Evolutionary conservation across 2,113 vertebrate genomes (phyloP), one percentile per base, ranked within the genome.

Genomic region (Sphaerodactylus townsendi): DNA sequence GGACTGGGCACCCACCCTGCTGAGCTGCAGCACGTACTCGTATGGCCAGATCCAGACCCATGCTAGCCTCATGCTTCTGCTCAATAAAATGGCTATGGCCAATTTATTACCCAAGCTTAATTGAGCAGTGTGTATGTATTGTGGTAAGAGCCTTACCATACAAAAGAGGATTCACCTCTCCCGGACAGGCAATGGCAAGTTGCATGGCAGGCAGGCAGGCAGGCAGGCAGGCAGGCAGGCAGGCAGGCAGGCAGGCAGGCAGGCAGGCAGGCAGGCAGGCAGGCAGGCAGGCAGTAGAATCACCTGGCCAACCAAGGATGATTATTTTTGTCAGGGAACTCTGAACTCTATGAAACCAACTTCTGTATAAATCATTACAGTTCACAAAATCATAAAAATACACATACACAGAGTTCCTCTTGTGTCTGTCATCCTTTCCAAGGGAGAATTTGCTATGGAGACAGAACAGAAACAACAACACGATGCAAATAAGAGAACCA

Each of bases 251-350:
- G 39, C 82, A 88, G 92, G 86, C 85, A 89, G 89, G 81, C 65
- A 71, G 74, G 39, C 82, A 88, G 92, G 86, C 85, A 89, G 89
- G 81, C 65, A 71, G 74, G 39, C 82, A 88, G 92, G 86, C 85
- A 89, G 89, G 81, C 65, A 71, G 74, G 39, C 82, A 88, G 92
- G 86, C 85, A 89, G 86, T 88, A 81, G 84, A 92, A 93, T 84
- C 92, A 91, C 91, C 86, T 87, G 85, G 87, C 89, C 84, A 87
- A 88, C 73, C 59, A 9, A 56, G 13, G 89, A 72, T 90, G 92
- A 90, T 91, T 89, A 82, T 9, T 88, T 75, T 93, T 86, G 75
- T 92, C 92, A 92, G 86, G 0, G 19, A 86, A 89, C 50, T n/a
- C n/a, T 2, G 10, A 56, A 37, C 50, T 76, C 17, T 19, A 64